Conservation (phyloP, 2,888 invertebrate genomes). For the Synanthedon tipuliformis region DNA sequence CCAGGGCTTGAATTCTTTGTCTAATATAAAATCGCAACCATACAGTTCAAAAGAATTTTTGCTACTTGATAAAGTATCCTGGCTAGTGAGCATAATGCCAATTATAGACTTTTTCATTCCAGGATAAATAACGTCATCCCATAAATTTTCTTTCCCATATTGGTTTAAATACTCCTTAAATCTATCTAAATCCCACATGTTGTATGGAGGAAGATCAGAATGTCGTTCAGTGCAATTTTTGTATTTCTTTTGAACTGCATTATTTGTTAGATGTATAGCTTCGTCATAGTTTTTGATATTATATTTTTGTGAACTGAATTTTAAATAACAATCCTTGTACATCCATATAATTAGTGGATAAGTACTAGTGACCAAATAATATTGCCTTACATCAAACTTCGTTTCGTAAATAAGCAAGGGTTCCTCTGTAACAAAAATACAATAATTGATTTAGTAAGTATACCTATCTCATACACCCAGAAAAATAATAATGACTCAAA, state of each 20-base stretch:
- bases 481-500: neutral
- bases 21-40: constrained; percentile 93
- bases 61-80: constrained; percentile 76
- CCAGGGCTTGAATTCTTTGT: constrained; percentile 87
- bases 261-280: constrained; percentile 88
- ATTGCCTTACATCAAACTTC: constrained; percentile 92
- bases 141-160: constrained; percentile 72
- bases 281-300: constrained; percentile 83
- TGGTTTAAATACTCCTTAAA: constrained; percentile 74
- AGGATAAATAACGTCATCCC: constrained; percentile 82
- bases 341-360: constrained; percentile 86
- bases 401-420: constrained; percentile 85
- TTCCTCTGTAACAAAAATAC: constrained; percentile 70
- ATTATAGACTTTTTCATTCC: constrained; percentile 87
- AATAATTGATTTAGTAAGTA: no score
- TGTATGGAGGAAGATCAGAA: constrained; percentile 75
- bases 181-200: constrained; percentile 86
- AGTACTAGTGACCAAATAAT: constrained; percentile 85
- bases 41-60: constrained; percentile 89
- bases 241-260: constrained; percentile 86
- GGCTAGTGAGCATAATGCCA: constrained; percentile 82
- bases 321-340: constrained; percentile 85
- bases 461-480: no score
- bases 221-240: constrained; percentile 63
- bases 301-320: constrained; percentile 88